Conservation (phyloP, 2,797 vertebrate genomes). For the Sciaenops ocellatus region DNA sequence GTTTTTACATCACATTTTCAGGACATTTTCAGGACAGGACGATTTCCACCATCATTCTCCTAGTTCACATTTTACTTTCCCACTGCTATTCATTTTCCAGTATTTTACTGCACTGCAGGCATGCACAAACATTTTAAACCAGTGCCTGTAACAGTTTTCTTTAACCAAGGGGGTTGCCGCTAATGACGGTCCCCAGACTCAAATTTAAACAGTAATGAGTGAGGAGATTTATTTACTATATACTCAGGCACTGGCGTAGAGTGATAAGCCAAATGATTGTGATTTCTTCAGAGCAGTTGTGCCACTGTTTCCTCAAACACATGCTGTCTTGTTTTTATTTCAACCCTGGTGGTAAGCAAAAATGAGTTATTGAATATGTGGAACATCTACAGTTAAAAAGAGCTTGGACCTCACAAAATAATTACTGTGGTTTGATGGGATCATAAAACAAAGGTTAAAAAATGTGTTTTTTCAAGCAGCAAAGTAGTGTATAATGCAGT, state of each 20-base stretch:
- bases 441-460: slow-evolving; percentile 3
- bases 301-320: slow-evolving; percentile 44
- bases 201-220: slow-evolving; percentile 80
- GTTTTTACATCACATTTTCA: slow-evolving; percentile 37
- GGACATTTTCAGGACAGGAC: slow-evolving; percentile 13
- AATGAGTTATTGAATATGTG: slow-evolving; percentile 41
- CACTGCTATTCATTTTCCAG: slow-evolving; percentile 63
- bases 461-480: background rate
- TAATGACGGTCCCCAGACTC: slow-evolving; percentile 80
- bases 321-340: slow-evolving; percentile 49
- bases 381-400: slow-evolving; percentile 21
- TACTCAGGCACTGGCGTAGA: slow-evolving; percentile 60
- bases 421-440: slow-evolving; percentile 12
- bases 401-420: slow-evolving; percentile 8
- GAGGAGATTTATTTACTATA: slow-evolving; percentile 79
- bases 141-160: slow-evolving; percentile 70
- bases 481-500: background rate
- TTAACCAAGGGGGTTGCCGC: slow-evolving; percentile 70
- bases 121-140: slow-evolving; percentile 68
- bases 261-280: slow-evolving; percentile 69
- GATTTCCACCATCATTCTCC: slow-evolving; percentile 30
- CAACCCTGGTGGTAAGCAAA: slow-evolving; percentile 14
- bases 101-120: slow-evolving; percentile 70
- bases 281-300: slow-evolving; percentile 56
- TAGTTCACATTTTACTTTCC: slow-evolving; percentile 42